These are phyloP conservation scores for Holothuria scabra DNA, from an alignment of 53 echinoderm and acorn worm genomes.

Conservation along the genomic window DNA sequence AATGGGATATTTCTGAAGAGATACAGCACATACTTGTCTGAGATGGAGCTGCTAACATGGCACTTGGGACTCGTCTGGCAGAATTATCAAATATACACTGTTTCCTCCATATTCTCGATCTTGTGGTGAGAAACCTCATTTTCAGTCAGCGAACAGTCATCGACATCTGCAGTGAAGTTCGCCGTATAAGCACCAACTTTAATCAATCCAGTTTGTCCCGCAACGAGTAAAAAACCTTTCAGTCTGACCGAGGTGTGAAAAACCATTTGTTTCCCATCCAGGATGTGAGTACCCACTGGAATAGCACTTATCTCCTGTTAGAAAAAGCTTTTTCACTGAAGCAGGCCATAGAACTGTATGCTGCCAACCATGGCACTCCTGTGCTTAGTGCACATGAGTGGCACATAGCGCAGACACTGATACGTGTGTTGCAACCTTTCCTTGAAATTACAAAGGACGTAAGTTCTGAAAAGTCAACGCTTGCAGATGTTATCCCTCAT, in stretches of 20 bases:
- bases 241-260: not conserved
- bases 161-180: not conserved
- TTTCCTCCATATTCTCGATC: not conserved
- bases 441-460: not conserved
- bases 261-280: not conserved
- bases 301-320: not conserved
- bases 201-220: not conserved
- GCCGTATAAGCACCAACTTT: not conserved
- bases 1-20: slow-evolving; percentile 7
- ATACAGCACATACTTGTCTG: slow-evolving; percentile 6
- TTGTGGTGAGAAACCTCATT: not conserved
- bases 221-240: not conserved
- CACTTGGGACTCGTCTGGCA: not conserved
- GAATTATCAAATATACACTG: not conserved
- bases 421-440: not conserved
- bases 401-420: not conserved
- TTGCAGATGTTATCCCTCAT: not conserved
- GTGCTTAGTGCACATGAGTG: not conserved
- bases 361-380: not conserved
- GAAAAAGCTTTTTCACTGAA: not conserved
- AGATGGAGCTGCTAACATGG: slow-evolving; percentile 31
- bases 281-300: not conserved
- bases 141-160: not conserved
- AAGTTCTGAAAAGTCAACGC: not conserved
- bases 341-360: not conserved